Percentiles rank a stretch among this genome's conserved stretches.
phyloP scores from a whole-genome alignment of 1,140 invertebrate genomes.

The Zaprionus ghesquierei region DNA sequence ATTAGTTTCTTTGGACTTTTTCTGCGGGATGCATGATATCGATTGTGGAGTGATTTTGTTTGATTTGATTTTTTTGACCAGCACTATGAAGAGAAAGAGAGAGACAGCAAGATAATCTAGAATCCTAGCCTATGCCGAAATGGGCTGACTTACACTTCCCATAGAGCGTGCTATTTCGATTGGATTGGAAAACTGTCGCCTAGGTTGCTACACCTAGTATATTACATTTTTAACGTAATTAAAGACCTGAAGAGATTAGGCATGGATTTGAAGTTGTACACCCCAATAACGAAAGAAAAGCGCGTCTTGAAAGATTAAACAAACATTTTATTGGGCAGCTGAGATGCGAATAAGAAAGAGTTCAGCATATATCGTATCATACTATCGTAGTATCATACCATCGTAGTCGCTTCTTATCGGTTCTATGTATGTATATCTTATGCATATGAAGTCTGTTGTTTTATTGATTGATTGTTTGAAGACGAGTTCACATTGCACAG shows the following conservation, averaged over 20 bases:
- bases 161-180: slow-evolving; percentile 11
- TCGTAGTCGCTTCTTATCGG: slow-evolving; percentile 5
- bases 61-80: neutral
- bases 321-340: slow-evolving; percentile 54
- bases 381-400: neutral
- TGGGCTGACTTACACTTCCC: slow-evolving; percentile 20
- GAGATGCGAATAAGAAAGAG: slow-evolving; percentile 18
- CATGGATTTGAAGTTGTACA: no score
- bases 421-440: slow-evolving; percentile 18
- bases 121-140: no score
- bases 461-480: slow-evolving; percentile 52
- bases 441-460: slow-evolving; percentile 66
- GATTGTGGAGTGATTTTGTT: neutral
- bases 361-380: slow-evolving; percentile 28
- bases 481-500: neutral
- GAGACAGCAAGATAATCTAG: neutral
- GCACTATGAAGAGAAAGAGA: neutral
- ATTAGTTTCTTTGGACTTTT: slow-evolving; percentile 11
- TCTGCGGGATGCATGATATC: slow-evolving; percentile 15
- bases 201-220: neutral
- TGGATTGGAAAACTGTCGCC: neutral
- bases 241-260: neutral
- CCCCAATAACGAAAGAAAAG: no score
- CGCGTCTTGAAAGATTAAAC: slow-evolving; percentile 31
- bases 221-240: neutral